phyloP scores from a whole-genome alignment of 2,113 vertebrate species.

The Danionella cerebrum region DNA sequence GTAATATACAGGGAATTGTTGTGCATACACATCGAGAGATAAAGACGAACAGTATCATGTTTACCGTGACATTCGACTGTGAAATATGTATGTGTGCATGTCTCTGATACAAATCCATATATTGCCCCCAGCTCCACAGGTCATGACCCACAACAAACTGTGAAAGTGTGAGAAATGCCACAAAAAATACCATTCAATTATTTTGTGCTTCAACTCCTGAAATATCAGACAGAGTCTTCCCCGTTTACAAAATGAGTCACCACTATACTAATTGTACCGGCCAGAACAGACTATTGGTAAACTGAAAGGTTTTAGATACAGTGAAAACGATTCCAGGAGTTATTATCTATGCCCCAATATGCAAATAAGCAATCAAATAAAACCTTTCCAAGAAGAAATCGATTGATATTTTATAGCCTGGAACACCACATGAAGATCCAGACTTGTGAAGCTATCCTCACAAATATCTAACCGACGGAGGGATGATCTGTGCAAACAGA shows the following conservation, averaged over 20 bases:
- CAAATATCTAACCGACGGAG: constrained; percentile 34
- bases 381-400: not conserved
- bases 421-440: not conserved
- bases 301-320: constrained; percentile 6
- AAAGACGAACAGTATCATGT: constrained; percentile 32
- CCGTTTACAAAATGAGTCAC: constrained; percentile 24
- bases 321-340: constrained; percentile 6
- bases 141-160: constrained; percentile 1
- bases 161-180: constrained; percentile 1
- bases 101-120: constrained; percentile 27
- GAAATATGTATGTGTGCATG: constrained; percentile 24
- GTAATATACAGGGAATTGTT: constrained; percentile 16
- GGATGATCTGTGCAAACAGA: constrained; percentile 25
- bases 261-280: constrained; percentile 3
- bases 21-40: constrained; percentile 20
- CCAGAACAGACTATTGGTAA: not conserved
- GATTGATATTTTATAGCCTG: constrained; percentile 1
- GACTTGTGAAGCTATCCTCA: constrained; percentile 23
- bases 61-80: constrained; percentile 19
- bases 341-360: constrained; percentile 2
- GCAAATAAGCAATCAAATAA: not conserved
- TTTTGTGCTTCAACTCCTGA: constrained; percentile 6
- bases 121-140: constrained; percentile 12
- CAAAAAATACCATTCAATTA: constrained; percentile 2
- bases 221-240: constrained; percentile 2